These are phyloP conservation scores for Rousettus madagascariensis DNA, from an alignment of 2,797 vertebrate species.

Conservation along the genomic window DNA sequence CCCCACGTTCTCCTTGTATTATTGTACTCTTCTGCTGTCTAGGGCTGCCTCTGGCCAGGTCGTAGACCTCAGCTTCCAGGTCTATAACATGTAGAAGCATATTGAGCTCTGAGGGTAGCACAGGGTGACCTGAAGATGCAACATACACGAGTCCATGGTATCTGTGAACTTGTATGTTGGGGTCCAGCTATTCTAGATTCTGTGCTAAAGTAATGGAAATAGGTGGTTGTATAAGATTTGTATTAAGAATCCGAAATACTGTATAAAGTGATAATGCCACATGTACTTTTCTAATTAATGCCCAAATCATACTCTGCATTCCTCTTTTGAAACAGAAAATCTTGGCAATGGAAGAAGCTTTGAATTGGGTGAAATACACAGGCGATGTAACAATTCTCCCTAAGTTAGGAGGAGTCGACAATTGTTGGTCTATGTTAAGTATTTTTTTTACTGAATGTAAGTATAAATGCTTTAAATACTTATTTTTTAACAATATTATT, in stretches of 20 bases:
- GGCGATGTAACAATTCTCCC: constrained; percentile 79
- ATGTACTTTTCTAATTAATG: constrained; percentile 40
- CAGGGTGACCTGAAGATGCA: not conserved
- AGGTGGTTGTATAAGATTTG: not conserved
- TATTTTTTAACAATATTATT: not conserved
- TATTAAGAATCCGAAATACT: constrained; percentile 15
- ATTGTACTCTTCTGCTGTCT: not conserved
- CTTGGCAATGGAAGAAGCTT: constrained; percentile 78
- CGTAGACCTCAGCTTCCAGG: not conserved
- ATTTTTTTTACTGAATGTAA: constrained; percentile 91
- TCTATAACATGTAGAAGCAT: not conserved
- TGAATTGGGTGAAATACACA: constrained; percentile 85
- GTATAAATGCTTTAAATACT: constrained; percentile 72
- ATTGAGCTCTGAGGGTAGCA: not conserved
- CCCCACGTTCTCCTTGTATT: not conserved
- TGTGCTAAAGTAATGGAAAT: not conserved
- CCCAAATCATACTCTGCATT: constrained; percentile 4
- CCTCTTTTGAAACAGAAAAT: constrained; percentile 75
- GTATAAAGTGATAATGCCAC: not conserved
- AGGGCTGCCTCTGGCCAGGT: not conserved
- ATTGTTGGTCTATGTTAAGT: constrained; percentile 79
- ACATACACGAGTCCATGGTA: not conserved
- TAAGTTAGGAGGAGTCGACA: constrained; percentile 70
- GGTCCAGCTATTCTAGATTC: not conserved
- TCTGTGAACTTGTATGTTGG: not conserved